Conservation (phyloP, 1,140 invertebrate species). For the Trichonephila clavata region DNA sequence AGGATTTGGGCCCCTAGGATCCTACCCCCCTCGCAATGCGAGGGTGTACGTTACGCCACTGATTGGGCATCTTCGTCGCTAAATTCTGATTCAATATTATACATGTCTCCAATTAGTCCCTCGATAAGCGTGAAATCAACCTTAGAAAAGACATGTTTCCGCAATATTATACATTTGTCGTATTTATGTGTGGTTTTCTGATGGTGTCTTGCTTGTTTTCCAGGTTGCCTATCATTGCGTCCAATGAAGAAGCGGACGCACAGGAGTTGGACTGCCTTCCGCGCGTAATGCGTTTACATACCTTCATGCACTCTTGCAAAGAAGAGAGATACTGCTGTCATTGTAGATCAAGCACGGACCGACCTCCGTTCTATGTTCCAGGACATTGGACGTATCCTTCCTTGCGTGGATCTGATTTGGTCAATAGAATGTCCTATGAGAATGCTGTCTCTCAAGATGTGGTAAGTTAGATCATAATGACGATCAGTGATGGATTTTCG, state of each 20-base stretch:
- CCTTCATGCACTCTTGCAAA: constrained; percentile 48
- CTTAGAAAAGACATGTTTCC: too few relatives aligned
- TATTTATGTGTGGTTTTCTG: too few relatives aligned
- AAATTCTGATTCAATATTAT: too few relatives aligned
- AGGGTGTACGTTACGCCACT: too few relatives aligned
- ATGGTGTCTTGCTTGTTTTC: too few relatives aligned
- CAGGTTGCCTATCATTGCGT: background rate
- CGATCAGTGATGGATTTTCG: too few relatives aligned
- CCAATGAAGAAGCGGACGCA: constrained; percentile 20
- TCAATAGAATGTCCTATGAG: constrained; percentile 34
- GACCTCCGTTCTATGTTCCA: constrained; percentile 20
- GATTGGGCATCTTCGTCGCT: too few relatives aligned
- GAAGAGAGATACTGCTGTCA: constrained; percentile 53
- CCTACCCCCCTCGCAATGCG: too few relatives aligned
- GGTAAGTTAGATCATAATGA: background rate
- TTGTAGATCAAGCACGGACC: constrained; percentile 16
- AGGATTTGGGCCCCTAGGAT: too few relatives aligned
- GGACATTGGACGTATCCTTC: constrained; percentile 52
- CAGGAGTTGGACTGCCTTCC: background rate
- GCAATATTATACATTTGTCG: too few relatives aligned
- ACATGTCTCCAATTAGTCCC: too few relatives aligned
- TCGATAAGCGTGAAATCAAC: too few relatives aligned
- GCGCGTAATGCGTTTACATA: constrained; percentile 49
- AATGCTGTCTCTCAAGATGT: constrained; percentile 45
- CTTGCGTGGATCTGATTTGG: constrained; percentile 18